Percentiles rank a stretch among this genome's conserved stretches.
Conservation (phyloP, 2,797 vertebrate species). For the Anolis apletophallus region DNA sequence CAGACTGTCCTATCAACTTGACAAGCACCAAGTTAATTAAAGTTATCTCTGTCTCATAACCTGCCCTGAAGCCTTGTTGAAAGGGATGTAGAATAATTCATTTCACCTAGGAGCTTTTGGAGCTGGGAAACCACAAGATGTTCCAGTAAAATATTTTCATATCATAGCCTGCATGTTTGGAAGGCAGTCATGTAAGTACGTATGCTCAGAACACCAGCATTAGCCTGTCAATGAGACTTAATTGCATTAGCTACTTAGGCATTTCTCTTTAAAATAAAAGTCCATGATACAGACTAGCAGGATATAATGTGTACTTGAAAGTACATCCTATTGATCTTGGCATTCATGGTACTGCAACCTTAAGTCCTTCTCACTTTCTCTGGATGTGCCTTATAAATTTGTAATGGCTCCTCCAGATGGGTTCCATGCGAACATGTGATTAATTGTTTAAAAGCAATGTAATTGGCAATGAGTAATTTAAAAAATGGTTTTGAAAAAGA, state of each 20-base stretch:
- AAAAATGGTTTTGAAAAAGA: neutral
- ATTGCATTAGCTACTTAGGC: neutral
- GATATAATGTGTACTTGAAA: neutral
- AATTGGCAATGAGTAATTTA: slow-evolving; percentile 32
- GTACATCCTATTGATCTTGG: neutral
- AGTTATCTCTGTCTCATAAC: too few species aligned
- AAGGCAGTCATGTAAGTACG: neutral
- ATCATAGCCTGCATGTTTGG: neutral
- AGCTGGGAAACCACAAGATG: neutral
- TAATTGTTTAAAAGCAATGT: slow-evolving; percentile 21
- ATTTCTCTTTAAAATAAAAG: neutral
- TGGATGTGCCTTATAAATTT: slow-evolving; percentile 6
- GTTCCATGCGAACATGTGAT: slow-evolving; percentile 26
- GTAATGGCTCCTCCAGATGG: slow-evolving; percentile 8
- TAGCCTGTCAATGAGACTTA: neutral
- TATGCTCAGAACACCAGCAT: neutral
- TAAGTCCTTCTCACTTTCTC: neutral
- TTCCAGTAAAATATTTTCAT: neutral
- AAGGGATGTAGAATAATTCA: too few species aligned
- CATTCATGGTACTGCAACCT: neutral
- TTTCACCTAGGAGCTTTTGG: too few species aligned
- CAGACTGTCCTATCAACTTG: too few species aligned
- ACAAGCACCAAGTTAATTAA: too few species aligned
- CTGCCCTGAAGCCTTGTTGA: too few species aligned
- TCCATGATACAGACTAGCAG: neutral